A percentile compares a stretch with the other conserved stretches of the same genome.
Conservation (phyloP, 2,888 invertebrate genomes). For the Cenopis cana region DNA sequence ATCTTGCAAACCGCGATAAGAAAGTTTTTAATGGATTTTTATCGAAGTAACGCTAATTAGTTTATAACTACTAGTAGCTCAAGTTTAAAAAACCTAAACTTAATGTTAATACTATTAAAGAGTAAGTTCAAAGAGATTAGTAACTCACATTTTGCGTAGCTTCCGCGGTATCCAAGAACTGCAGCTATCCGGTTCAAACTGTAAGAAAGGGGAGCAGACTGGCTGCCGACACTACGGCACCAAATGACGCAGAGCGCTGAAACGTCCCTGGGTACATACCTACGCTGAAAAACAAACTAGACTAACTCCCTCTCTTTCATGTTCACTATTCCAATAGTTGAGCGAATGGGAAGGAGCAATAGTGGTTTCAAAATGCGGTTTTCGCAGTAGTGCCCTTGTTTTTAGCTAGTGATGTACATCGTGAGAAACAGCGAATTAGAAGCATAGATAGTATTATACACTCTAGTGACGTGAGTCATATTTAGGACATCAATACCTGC, state of each 20-base stretch:
- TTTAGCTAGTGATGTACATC: slow-evolving; percentile 29
- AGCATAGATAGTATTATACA: slow-evolving; percentile 4
- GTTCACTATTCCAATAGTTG: not conserved
- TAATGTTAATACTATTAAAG: not conserved
- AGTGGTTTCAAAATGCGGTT: slow-evolving; percentile 31
- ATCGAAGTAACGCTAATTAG: not conserved
- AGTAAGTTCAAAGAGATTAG: not conserved
- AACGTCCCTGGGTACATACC: slow-evolving; percentile 31
- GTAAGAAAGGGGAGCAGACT: slow-evolving; percentile 36
- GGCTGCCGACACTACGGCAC: slow-evolving; percentile 41
- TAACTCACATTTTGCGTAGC: slow-evolving; percentile 36
- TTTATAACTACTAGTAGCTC: not conserved
- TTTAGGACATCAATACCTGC: not conserved
- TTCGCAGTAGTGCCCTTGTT: slow-evolving; percentile 28
- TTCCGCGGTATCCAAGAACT: slow-evolving; percentile 13
- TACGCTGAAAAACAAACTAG: slow-evolving; percentile 27
- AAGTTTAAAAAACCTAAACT: not conserved
- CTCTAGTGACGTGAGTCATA: not conserved
- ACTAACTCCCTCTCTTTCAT: slow-evolving; percentile 15
- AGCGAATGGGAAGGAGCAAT: slow-evolving; percentile 12
- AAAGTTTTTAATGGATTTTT: slow-evolving; percentile 9
- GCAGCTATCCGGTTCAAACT: slow-evolving; percentile 3
- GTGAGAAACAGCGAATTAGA: not conserved
- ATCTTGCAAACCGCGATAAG: not conserved
- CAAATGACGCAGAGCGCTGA: slow-evolving; percentile 42